Percentiles rank a stretch among this genome's conserved stretches.
Conservation (phyloP, 2,888 invertebrate species). For the Branchipolynoe longqiensis region DNA sequence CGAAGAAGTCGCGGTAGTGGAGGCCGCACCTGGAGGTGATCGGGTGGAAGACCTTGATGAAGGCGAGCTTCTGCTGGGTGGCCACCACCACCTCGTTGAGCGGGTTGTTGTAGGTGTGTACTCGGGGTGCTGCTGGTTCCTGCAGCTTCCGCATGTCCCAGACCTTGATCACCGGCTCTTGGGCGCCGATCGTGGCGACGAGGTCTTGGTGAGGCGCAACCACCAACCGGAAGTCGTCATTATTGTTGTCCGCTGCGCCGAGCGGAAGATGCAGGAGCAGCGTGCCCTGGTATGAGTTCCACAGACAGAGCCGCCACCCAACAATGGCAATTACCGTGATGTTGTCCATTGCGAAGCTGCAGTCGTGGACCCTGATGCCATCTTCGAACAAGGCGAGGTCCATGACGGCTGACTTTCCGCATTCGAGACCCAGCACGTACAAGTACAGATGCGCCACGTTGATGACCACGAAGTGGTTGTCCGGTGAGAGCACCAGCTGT, state of each 20-base stretch:
- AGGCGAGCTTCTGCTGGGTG: slow-evolving; percentile 62
- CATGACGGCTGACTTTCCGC: slow-evolving; percentile 47
- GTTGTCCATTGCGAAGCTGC: slow-evolving; percentile 63
- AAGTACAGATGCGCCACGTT: slow-evolving; percentile 64
- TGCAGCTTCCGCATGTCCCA: slow-evolving; percentile 67
- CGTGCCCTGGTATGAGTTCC: slow-evolving; percentile 37
- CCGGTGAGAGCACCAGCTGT: slow-evolving; percentile 63
- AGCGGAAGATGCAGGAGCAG: slow-evolving; percentile 47
- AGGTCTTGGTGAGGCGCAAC: slow-evolving; percentile 63
- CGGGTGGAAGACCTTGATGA: slow-evolving; percentile 66
- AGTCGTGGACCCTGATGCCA: not conserved
- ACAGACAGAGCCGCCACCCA: slow-evolving; percentile 31
- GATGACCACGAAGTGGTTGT: slow-evolving; percentile 64
- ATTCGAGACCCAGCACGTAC: slow-evolving; percentile 61
- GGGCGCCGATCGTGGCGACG: slow-evolving; percentile 65
- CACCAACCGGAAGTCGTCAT: slow-evolving; percentile 63
- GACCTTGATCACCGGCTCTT: slow-evolving; percentile 68
- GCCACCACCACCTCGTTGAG: slow-evolving; percentile 64
- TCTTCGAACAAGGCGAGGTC: slow-evolving; percentile 8
- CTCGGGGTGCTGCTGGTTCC: slow-evolving; percentile 15
- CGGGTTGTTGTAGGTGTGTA: slow-evolving; percentile 66
- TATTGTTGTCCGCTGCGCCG: slow-evolving; percentile 47
- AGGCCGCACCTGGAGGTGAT: slow-evolving; percentile 69
- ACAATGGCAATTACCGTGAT: slow-evolving; percentile 60
- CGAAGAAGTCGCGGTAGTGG: slow-evolving; percentile 72